Evolutionary conservation across 2,113 vertebrate species (phyloP), one percentile per base, ranked within the genome.

Genomic region (Capreolus pygargus): DNA sequence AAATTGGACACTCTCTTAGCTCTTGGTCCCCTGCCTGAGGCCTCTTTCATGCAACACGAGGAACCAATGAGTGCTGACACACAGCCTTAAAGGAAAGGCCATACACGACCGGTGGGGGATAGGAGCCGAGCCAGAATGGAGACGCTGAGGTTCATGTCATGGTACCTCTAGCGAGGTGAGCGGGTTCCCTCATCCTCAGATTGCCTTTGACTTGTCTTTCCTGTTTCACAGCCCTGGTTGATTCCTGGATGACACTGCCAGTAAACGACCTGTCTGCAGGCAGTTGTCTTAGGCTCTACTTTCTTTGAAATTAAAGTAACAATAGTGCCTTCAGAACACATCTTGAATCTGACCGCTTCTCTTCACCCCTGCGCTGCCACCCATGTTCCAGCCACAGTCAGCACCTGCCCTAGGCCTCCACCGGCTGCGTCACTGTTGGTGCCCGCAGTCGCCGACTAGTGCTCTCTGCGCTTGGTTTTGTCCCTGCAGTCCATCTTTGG

Each of bases 301-400:
- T 79, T 79, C 25, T 83, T 45, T 33, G 83, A 79, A 91, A 61
- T 16, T 12, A 86, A 86, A n/a, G 19, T 76, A 33, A 33, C 33
- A 43, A 36, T 1, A 92, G 33, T 33, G 11, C 7, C 33, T 92
- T 90, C 54, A 79, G 79, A 60, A 16, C 19, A 10, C 36, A 70
- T 58, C 50, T 58, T 55, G 9, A 86, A 36, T 39, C 39, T 67
- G 89, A 88, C 36, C 5, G 7, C 43, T 43, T 86, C 17, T n/a
- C 9, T 2, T 33, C 9, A 39, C 10, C 55, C 39, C 1, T 5
- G 1, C 30, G 1, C 57, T 16, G 2, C 23, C 3, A 2, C 14
- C 36, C 19, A 4, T 58, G 57, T 28, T 54, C n/a, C 39, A 10
- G 7, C 15, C 25, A 76, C 10, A 23, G 1, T 43, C 19, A 4